Conservation (phyloP, 2,113 vertebrate genomes). For the Sturnus vulgaris region DNA sequence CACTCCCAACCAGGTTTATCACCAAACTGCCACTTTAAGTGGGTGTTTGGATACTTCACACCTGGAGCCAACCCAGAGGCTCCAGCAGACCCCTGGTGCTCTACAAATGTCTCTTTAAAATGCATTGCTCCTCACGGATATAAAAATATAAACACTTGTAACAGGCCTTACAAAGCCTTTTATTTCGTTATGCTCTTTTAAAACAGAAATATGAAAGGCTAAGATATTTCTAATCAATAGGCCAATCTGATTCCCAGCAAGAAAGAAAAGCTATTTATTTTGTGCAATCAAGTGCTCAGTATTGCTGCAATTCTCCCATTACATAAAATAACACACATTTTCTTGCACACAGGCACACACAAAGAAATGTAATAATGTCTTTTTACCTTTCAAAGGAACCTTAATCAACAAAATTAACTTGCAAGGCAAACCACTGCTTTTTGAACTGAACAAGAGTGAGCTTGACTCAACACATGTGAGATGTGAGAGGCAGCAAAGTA, state of each 20-base stretch:
- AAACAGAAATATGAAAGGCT: background rate
- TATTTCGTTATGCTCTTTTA: background rate
- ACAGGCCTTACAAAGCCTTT: background rate
- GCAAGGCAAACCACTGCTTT: background rate
- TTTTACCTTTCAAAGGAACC: slow-evolving; percentile 42
- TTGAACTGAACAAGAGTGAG: slow-evolving; percentile 21
- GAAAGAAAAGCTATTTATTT: background rate
- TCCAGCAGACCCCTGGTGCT: background rate
- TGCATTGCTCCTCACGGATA: background rate
- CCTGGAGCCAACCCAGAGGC: background rate
- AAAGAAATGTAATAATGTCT: slow-evolving; percentile 16
- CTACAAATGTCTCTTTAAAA: background rate
- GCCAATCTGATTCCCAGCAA: background rate
- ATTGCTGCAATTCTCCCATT: background rate
- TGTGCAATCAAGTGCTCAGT: background rate
- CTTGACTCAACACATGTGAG: background rate
- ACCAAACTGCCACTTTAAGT: slow-evolving; percentile 32
- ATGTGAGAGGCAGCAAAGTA: slow-evolving; percentile 7
- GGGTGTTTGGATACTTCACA: slow-evolving; percentile 21
- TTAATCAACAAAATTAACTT: background rate
- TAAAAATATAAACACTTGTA: background rate
- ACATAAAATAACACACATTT: background rate
- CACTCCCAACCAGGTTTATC: slow-evolving; percentile 14
- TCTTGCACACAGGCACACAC: background rate
- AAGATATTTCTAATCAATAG: background rate